Percentiles rank a stretch among this genome's conserved stretches.
phyloP scores from a whole-genome alignment of 2,888 invertebrate species.

The Pecten maximus region DNA sequence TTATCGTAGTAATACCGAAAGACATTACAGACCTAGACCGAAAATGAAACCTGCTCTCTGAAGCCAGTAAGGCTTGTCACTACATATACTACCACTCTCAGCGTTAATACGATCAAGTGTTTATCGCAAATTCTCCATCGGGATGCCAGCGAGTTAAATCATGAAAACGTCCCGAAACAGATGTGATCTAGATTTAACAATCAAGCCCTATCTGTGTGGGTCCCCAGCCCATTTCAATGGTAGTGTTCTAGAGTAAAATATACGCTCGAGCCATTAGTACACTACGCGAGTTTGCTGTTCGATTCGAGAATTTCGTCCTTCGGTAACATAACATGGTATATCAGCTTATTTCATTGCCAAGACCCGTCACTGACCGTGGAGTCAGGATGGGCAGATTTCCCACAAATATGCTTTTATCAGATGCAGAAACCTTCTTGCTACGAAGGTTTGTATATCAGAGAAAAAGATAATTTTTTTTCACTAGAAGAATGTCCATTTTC shows the following conservation, averaged over 20 bases:
- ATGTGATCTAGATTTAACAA: conserved; percentile 27
- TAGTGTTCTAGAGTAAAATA: not conserved
- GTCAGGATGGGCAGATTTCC: not conserved
- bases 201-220: not conserved
- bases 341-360: not conserved
- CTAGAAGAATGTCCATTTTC: not conserved
- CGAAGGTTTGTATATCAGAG: not conserved
- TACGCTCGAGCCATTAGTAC: not conserved
- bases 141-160: not conserved
- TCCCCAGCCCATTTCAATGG: not conserved
- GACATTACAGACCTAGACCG: not conserved
- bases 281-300: not conserved
- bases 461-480: not conserved
- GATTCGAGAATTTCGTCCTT: not conserved
- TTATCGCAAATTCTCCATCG: not conserved
- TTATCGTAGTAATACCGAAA: not conserved
- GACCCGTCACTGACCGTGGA: not conserved
- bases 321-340: not conserved
- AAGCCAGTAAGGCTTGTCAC: not conserved
- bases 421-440: not conserved
- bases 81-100: not conserved
- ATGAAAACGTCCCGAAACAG: conserved; percentile 8
- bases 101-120: not conserved
- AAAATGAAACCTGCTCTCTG: not conserved
- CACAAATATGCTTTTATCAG: conserved; percentile 9